phyloP scores from a whole-genome alignment of 2,113 vertebrate genomes.

The Sula dactylatra region DNA sequence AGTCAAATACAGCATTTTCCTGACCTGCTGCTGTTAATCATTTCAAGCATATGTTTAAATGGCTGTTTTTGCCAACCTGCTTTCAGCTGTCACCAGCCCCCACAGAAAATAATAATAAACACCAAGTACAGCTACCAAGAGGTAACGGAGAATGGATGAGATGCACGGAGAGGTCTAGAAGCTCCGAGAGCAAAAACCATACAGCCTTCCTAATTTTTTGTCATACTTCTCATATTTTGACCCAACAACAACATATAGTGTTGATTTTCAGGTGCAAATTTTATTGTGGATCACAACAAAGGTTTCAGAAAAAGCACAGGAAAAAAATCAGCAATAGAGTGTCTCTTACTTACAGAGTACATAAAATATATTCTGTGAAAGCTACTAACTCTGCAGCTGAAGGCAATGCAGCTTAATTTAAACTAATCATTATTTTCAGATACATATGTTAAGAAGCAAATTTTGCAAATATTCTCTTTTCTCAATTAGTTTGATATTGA shows the following conservation, averaged over 20 bases:
- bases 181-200: background rate
- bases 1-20: background rate
- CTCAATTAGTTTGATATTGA: background rate
- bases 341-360: background rate
- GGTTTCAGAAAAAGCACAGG: background rate
- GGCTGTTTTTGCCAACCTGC: slow-evolving; percentile 15
- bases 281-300: slow-evolving; percentile 59
- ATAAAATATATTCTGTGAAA: background rate
- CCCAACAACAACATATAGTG: background rate
- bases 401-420: background rate
- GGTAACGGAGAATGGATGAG: background rate
- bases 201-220: background rate
- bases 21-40: background rate
- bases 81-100: slow-evolving; percentile 46
- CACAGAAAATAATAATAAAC: slow-evolving; percentile 42
- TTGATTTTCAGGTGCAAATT: slow-evolving; percentile 21
- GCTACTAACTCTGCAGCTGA: background rate
- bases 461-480: background rate
- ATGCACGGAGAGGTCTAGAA: background rate
- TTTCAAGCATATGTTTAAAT: slow-evolving; percentile 3
- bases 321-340: background rate
- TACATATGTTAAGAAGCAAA: background rate
- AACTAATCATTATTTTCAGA: background rate
- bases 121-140: background rate
- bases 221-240: background rate